phyloP scores from a whole-genome alignment of 2,888 invertebrate genomes.

The Meloe dianella region DNA sequence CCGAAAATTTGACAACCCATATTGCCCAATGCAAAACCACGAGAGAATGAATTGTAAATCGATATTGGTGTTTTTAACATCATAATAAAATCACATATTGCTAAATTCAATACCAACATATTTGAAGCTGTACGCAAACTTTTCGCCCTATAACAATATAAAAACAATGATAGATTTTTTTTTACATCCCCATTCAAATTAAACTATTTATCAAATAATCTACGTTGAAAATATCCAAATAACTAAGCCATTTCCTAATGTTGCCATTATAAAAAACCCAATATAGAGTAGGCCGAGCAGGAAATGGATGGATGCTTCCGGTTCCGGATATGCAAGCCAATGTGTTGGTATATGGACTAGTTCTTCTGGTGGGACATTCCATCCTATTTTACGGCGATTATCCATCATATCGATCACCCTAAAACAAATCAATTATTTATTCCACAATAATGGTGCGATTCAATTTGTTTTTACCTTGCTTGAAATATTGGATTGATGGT shows the following conservation, averaged over 20 bases:
- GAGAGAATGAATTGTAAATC: slow-evolving; percentile 82
- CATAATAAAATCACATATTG: slow-evolving; percentile 90
- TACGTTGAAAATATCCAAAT: slow-evolving; percentile 84
- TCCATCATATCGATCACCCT: slow-evolving; percentile 56
- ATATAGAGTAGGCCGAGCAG: slow-evolving; percentile 78
- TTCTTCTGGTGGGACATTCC: slow-evolving; percentile 79
- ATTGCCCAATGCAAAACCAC: slow-evolving; percentile 68
- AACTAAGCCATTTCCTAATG: slow-evolving; percentile 83
- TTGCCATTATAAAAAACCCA: slow-evolving; percentile 70
- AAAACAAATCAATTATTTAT: background rate
- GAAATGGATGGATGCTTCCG: slow-evolving; percentile 81
- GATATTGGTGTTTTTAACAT: slow-evolving; percentile 87
- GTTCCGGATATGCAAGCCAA: slow-evolving; percentile 81
- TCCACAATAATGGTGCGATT: background rate
- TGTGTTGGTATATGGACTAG: slow-evolving; percentile 79
- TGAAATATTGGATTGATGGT: slow-evolving; percentile 38
- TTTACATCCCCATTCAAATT: too few relatives aligned
- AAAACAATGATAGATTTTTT: too few relatives aligned
- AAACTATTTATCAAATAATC: slow-evolving; percentile 55
- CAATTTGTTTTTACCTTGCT: slow-evolving; percentile 41
- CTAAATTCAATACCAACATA: slow-evolving; percentile 87
- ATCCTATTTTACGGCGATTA: slow-evolving; percentile 62
- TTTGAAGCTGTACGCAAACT: slow-evolving; percentile 87
- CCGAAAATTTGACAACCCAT: slow-evolving; percentile 64
- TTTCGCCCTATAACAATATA: slow-evolving; percentile 66